These are phyloP conservation scores for Poeciliopsis infans DNA, from an alignment of 2,797 vertebrate species.

Conservation along the genomic window DNA sequence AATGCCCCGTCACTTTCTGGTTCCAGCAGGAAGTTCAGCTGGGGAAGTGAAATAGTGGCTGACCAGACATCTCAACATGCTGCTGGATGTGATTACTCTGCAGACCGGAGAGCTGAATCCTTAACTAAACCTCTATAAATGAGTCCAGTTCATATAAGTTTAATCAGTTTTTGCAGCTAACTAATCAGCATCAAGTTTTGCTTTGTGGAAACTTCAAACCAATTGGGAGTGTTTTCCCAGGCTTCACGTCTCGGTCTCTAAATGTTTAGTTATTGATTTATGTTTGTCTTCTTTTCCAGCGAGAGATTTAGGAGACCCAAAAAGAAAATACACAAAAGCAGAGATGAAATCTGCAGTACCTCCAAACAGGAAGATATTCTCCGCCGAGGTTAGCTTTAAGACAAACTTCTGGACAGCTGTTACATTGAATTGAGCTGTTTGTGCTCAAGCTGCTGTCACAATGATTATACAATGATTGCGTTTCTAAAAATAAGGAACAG, in stretches of 20 bases:
- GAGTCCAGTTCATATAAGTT: neutral
- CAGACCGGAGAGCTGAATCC: slow-evolving; percentile 8
- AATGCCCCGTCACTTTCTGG: slow-evolving; percentile 23
- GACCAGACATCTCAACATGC: slow-evolving; percentile 7
- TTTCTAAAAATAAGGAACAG: slow-evolving; percentile 64
- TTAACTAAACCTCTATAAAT: neutral
- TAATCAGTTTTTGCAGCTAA: neutral
- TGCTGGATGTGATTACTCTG: slow-evolving; percentile 40
- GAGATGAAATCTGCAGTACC: slow-evolving; percentile 26
- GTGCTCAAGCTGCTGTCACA: slow-evolving; percentile 14
- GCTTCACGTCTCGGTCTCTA: slow-evolving; percentile 1
- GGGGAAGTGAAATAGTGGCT: slow-evolving; percentile 35
- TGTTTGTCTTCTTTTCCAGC: slow-evolving; percentile 13
- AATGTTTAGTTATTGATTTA: slow-evolving; percentile 28
- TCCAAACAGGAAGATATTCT: slow-evolving; percentile 1
- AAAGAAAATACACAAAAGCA: neutral
- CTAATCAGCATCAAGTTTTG: neutral
- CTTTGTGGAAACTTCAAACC: neutral
- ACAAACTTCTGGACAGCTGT: neutral
- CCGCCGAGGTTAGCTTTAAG: slow-evolving; percentile 1
- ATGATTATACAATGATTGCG: slow-evolving; percentile 30
- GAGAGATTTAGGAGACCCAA: slow-evolving; percentile 26
- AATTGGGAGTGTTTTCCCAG: neutral
- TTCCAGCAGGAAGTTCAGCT: slow-evolving; percentile 42
- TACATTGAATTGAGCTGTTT: neutral